These are phyloP conservation scores for Pelochelys cantorii DNA, from an alignment of 2,797 vertebrate genomes.

Conservation along the genomic window DNA sequence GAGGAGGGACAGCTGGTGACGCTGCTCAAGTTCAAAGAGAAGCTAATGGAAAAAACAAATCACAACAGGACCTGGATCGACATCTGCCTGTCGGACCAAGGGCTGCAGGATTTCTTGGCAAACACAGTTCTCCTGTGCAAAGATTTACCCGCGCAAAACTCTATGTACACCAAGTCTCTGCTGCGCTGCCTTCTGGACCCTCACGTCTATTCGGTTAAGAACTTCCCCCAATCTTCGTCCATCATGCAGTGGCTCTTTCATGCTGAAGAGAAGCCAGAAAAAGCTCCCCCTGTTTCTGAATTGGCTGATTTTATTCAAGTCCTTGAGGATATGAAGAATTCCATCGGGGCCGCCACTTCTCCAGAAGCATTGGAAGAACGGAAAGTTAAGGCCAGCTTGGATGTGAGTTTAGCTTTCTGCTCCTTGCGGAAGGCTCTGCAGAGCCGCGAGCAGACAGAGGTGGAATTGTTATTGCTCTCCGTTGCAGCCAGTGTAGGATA, in stretches of 20 bases:
- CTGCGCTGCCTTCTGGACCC: slow-evolving; percentile 69
- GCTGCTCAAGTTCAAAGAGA: slow-evolving; percentile 59
- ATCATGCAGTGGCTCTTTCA: slow-evolving; percentile 70
- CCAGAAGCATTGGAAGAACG: slow-evolving; percentile 3
- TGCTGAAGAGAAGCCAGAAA: fast-evolving
- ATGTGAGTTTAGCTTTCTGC: slow-evolving; percentile 4
- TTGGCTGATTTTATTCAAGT: slow-evolving; percentile 51
- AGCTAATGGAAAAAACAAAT: slow-evolving; percentile 35
- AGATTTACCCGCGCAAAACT: not conserved
- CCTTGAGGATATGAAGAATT: slow-evolving; percentile 27
- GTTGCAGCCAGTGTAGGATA: slow-evolving; percentile 65
- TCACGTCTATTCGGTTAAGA: slow-evolving; percentile 51
- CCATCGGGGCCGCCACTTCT: slow-evolving; percentile 24
- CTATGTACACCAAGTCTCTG: slow-evolving; percentile 39
- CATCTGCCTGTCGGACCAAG: slow-evolving; percentile 57
- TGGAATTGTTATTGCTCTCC: slow-evolving; percentile 66
- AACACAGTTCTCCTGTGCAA: slow-evolving; percentile 27
- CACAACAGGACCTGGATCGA: slow-evolving; percentile 61
- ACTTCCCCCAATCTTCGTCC: slow-evolving; percentile 51
- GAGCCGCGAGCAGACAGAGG: slow-evolving; percentile 38
- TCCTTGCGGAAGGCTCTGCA: slow-evolving; percentile 63
- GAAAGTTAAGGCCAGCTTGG: slow-evolving; percentile 43
- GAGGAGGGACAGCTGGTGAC: slow-evolving; percentile 44
- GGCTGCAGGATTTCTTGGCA: slow-evolving; percentile 68
- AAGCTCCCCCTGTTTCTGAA: not conserved